A percentile compares a stretch with the other conserved stretches of the same genome.
phyloP scores from a whole-genome alignment of 2,888 invertebrate genomes.

The Villa cingulata region DNA sequence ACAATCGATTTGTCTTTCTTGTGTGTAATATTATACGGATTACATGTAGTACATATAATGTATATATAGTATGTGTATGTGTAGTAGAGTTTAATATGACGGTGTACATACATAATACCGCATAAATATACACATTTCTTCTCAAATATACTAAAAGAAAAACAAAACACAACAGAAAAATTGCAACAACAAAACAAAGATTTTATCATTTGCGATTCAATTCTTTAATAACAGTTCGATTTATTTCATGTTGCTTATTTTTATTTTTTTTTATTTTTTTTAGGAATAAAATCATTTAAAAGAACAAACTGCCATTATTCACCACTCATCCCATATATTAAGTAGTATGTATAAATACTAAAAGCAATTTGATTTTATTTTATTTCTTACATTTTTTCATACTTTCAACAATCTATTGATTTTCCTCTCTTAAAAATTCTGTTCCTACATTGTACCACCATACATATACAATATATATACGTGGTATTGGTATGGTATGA shows the following conservation, averaged over 20 bases:
- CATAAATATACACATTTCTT: too few species aligned
- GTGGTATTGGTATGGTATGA: too few species aligned
- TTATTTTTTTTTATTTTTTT: background rate
- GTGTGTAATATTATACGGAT: too few species aligned
- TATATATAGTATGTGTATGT: background rate
- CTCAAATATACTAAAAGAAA: too few species aligned
- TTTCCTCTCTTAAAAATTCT: conserved; percentile 1
- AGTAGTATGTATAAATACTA: background rate
- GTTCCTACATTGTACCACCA: too few species aligned
- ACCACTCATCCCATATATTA: background rate
- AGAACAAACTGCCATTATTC: conserved; percentile 11
- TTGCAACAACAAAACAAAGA: conserved; percentile 3
- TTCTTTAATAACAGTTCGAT: background rate
- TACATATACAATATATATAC: too few species aligned
- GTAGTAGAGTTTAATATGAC: too few species aligned
- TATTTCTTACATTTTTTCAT: too few species aligned
- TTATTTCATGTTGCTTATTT: conserved; percentile 1
- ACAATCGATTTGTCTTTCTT: conserved; percentile 13
- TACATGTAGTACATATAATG: conserved; percentile 11
- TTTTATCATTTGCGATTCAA: conserved; percentile 5
- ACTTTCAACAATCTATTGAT: conserved; percentile 5
- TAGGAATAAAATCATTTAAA: conserved; percentile 11
- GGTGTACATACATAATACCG: too few species aligned
- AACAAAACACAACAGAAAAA: too few species aligned
- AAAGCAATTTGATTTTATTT: background rate